Base-by-base conservation (phyloP, 2,888 invertebrate species). In the Labia minor region DNA sequence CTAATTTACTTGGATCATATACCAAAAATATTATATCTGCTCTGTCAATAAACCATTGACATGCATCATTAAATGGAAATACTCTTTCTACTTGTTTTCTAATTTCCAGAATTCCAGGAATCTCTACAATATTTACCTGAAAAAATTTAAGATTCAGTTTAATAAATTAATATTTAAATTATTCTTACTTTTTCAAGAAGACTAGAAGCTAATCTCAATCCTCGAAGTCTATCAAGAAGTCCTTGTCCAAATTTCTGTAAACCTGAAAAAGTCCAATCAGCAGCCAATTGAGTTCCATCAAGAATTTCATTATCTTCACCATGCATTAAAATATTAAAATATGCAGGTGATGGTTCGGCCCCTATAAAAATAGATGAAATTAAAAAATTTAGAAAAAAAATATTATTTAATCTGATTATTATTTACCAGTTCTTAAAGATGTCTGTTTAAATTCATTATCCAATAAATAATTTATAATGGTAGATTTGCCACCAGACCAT, bases 1-100 rank as follows among this genome's bases (percentile, higher is more conserved):
- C 95, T 73, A 96, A 83, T 80, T 95, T 95, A 37, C 93, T 90
- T 69, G 95, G 95, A 80, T 96, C 96, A 77, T 95, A 95, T 33
- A 95, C 90, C 67, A 96, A 83, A 81, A 95, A 94, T 76, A 96
- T 95, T 72, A 95, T 90, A 77, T 95, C 95, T 20, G 95, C 95
- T 70, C 95, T 85, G 79, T 95, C 95, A 74, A 95, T 95, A 80
- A 96, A 95, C 95, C 95, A 96, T 78, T 95, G 94, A 76, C 94
- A 94, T 64, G 94, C 95, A 76, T 95, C 95, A 76, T 95, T 95
- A 80, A 95, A 95, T 66, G 95, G 94, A 76, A 95, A 95, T 68
- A 93, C 85, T 66, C 95, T 85, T 65, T 95, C 94, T 65, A 93
- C 90, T 81, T 93, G 92, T 78, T 95, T 93, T 71, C 93, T 85